Conservation (phyloP, 1,140 invertebrate species). For the Drosophila parabipectinata region DNA sequence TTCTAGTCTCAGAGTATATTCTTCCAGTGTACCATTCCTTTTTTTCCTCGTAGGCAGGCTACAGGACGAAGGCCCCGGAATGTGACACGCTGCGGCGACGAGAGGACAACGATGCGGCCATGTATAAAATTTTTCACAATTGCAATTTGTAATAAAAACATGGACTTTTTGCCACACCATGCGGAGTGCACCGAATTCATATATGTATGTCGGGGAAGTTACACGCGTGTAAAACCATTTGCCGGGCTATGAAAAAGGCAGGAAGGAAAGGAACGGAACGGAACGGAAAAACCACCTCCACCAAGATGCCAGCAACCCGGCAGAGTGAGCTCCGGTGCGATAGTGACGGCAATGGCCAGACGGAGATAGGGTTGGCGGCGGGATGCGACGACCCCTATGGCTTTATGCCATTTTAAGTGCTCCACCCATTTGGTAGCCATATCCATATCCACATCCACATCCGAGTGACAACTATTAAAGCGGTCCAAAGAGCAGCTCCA, state of each 20-base stretch:
- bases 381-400: conserved; percentile 45
- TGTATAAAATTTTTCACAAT: conserved; percentile 82
- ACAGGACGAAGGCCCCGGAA: conserved; percentile 53
- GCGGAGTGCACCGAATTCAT: conserved; percentile 21
- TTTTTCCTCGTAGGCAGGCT: conserved; percentile 41
- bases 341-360: conserved; percentile 19
- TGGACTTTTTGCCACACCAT: conserved; percentile 68
- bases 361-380: conserved; percentile 1
- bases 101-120: conserved; percentile 60
- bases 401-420: conserved; percentile 78
- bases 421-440: conserved; percentile 59
- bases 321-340: conserved; percentile 26
- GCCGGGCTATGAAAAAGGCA: conserved; percentile 32
- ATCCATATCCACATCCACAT: conserved; percentile 45
- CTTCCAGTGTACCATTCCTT: conserved; percentile 19
- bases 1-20: neutral
- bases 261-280: conserved; percentile 7
- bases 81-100: conserved; percentile 67
- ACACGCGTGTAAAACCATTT: conserved; percentile 61
- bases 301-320: conserved; percentile 45
- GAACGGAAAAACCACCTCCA: conserved; percentile 5
- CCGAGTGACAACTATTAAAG: conserved; percentile 69
- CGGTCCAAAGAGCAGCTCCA: conserved; percentile 27
- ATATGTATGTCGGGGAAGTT: conserved; percentile 24
- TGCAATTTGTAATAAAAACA: conserved; percentile 83